Percentiles rank a stretch among this genome's conserved stretches.
phyloP scores from a whole-genome alignment of 2,113 vertebrate species.

The Entelurus aequoreus region DNA sequence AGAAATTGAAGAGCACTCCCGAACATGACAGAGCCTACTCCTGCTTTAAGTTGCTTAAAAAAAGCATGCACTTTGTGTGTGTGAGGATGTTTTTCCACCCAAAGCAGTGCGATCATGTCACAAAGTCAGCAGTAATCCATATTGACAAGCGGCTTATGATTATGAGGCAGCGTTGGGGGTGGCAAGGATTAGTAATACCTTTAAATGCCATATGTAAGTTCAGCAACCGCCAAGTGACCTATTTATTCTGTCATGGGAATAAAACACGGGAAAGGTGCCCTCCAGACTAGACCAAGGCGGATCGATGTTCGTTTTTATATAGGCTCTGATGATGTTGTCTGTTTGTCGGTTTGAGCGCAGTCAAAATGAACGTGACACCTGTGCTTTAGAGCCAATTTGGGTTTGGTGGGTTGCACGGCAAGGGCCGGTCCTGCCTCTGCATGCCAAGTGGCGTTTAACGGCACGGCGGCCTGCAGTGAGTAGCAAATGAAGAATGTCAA shows the following conservation, averaged over 20 bases:
- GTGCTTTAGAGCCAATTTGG: conserved; percentile 57
- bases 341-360: conserved; percentile 54
- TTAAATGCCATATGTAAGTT: background rate
- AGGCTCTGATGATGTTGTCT: conserved; percentile 62
- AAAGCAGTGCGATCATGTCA: conserved; percentile 17
- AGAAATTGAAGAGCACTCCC: background rate
- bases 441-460: conserved; percentile 47
- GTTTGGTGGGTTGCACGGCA: background rate
- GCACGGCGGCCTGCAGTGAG: conserved; percentile 23
- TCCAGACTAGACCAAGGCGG: conserved; percentile 52
- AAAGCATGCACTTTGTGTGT: conserved; percentile 12
- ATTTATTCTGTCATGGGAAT: conserved; percentile 16
- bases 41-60: background rate
- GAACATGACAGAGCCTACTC: background rate
- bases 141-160: conserved; percentile 38
- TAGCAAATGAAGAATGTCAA: conserved; percentile 49
- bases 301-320: conserved; percentile 61
- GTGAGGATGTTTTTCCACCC: conserved; percentile 17
- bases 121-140: conserved; percentile 23
- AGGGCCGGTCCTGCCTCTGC: conserved; percentile 1
- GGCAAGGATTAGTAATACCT: conserved; percentile 6
- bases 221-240: conserved; percentile 3
- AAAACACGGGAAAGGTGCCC: conserved; percentile 53
- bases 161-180: conserved; percentile 20
- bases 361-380: conserved; percentile 64